Conservation (phyloP, 2,888 invertebrate species). For the Meghimatium bilineatum region DNA sequence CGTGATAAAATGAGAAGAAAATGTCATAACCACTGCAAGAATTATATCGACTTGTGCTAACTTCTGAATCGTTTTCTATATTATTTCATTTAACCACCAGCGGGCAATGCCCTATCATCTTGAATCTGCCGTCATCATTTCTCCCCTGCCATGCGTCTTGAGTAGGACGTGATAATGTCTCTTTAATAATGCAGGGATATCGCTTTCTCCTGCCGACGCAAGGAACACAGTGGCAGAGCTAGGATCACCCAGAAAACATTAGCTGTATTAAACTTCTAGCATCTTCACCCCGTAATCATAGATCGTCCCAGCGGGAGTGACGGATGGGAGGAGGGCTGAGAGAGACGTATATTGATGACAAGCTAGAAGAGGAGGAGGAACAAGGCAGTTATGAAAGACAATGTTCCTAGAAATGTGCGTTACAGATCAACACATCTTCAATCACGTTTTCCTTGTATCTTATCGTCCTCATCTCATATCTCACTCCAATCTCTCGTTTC, state of each 20-base stretch:
- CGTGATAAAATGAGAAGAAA: too few species aligned
- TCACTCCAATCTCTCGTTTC: background rate
- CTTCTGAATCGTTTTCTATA: background rate
- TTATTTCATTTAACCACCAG: background rate
- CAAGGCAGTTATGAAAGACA: background rate
- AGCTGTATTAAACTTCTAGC: background rate
- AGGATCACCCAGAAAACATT: conserved; percentile 7
- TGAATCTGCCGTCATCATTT: conserved; percentile 2
- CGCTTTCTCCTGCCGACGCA: background rate
- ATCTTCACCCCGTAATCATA: conserved; percentile 21
- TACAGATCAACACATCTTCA: background rate
- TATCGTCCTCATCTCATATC: background rate
- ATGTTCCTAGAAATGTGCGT: background rate
- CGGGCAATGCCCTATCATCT: conserved; percentile 3
- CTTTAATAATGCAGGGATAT: conserved; percentile 20
- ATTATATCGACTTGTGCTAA: background rate
- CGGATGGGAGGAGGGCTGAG: background rate
- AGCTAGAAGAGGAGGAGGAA: background rate
- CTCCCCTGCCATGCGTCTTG: conserved; percentile 15
- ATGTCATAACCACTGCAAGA: background rate
- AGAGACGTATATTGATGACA: background rate
- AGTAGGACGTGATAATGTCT: conserved; percentile 20
- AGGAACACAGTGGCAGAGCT: background rate
- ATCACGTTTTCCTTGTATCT: background rate
- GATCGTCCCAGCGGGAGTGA: background rate